Conservation (phyloP, 2,113 vertebrate species). For the Pao palembangensis region DNA sequence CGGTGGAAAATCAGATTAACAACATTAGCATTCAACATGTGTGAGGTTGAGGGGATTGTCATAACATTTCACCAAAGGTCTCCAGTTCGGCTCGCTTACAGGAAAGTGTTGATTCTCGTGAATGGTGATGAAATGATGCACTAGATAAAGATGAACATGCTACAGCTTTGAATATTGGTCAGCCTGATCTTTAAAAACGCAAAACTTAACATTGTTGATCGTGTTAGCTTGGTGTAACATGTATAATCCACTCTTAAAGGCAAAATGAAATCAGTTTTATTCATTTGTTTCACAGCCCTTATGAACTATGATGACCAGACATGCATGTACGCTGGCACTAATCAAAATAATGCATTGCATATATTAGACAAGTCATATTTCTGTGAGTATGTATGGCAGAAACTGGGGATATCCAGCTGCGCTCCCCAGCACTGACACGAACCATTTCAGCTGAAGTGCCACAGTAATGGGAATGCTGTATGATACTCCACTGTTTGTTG, state of each 20-base stretch:
- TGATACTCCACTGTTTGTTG: not conserved
- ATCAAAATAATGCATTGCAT: slow-evolving; percentile 1
- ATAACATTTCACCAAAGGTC: slow-evolving; percentile 43
- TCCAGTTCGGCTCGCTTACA: slow-evolving; percentile 15
- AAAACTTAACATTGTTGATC: not conserved
- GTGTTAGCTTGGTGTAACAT: slow-evolving; percentile 16
- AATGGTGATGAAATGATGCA: slow-evolving; percentile 19
- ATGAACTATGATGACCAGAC: slow-evolving; percentile 14
- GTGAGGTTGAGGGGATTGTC: slow-evolving; percentile 13
- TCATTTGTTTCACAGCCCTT: slow-evolving; percentile 10
- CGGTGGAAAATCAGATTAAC: slow-evolving; percentile 25
- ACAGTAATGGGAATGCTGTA: not conserved
- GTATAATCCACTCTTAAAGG: slow-evolving; percentile 17
- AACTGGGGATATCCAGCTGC: not conserved
- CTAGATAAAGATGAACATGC: not conserved
- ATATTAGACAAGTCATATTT: slow-evolving; percentile 4
- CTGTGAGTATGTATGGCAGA: slow-evolving; percentile 4
- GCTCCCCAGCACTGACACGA: not conserved
- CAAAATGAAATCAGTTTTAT: slow-evolving; percentile 16
- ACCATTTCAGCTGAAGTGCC: too few relatives aligned
- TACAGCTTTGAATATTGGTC: not conserved
- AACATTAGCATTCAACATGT: slow-evolving; percentile 16
- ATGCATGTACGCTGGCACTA: slow-evolving; percentile 9
- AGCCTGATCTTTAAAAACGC: too few relatives aligned
- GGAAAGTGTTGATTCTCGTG: slow-evolving; percentile 21